Percentiles rank a stretch among this genome's conserved stretches.
phyloP scores from a whole-genome alignment of 1,140 invertebrate species.

The Choristoneura fumiferana region DNA sequence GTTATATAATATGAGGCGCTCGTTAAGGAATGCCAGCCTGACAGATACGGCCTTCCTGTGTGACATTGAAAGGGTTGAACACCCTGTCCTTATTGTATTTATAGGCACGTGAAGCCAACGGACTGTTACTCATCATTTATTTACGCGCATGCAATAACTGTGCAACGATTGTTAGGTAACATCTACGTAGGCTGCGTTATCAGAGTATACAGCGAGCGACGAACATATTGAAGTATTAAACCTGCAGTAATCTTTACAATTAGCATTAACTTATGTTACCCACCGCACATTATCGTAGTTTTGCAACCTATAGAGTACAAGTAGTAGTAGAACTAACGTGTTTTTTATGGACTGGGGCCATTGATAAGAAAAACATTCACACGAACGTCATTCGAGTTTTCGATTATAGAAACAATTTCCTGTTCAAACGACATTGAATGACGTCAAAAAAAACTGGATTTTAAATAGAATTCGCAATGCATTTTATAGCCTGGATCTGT shows the following conservation, averaged over 20 bases:
- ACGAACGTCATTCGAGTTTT: conserved; percentile 39
- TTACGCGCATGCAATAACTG: conserved; percentile 1
- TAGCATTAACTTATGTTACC: background rate
- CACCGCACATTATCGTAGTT: conserved; percentile 6
- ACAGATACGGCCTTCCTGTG: no score
- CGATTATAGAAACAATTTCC: conserved; percentile 49
- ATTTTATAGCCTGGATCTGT: no score
- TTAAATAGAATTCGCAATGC: conserved; percentile 15
- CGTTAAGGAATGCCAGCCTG: no score
- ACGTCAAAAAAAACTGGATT: background rate
- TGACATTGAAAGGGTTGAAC: no score
- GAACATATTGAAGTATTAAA: background rate
- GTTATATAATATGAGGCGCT: no score
- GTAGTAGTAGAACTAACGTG: conserved; percentile 18
- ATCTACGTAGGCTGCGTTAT: conserved; percentile 26
- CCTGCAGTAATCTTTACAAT: background rate
- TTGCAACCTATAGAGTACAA: no score
- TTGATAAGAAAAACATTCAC: conserved; percentile 41
- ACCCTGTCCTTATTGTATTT: conserved; percentile 19
- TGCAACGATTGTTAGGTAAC: conserved; percentile 17
- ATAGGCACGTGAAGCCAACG: conserved; percentile 17
- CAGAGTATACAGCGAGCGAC: background rate
- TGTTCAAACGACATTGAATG: conserved; percentile 22
- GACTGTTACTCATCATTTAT: conserved; percentile 7
- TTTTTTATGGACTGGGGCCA: conserved; percentile 22